Conservation (phyloP, 1,140 invertebrate species). For the Sitophilus oryzae region DNA sequence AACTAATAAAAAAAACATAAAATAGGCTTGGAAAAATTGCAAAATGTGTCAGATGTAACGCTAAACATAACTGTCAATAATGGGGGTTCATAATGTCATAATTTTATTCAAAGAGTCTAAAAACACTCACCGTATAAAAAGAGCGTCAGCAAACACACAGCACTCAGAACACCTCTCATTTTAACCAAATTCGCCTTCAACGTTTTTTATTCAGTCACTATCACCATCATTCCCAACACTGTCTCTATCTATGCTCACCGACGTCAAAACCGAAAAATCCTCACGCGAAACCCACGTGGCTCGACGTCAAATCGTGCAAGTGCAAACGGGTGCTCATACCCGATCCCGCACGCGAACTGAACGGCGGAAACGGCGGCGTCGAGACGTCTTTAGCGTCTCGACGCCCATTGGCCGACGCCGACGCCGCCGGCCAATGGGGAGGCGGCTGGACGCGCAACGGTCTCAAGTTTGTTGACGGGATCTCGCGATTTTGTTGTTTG, state of each 20-base stretch:
- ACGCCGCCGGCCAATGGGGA: constrained; percentile 17
- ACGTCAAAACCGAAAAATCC: not conserved
- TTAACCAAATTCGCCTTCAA: too few relatives aligned
- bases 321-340: not conserved
- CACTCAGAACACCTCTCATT: constrained; percentile 17
- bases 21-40: too few relatives aligned
- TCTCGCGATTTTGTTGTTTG: too few relatives aligned
- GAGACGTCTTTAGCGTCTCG: constrained; percentile 10
- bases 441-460: constrained; percentile 20
- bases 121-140: constrained; percentile 21
- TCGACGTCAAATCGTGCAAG: not conserved
- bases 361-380: constrained; percentile 17
- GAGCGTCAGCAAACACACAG: constrained; percentile 18
- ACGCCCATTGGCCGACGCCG: constrained; percentile 15
- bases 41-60: too few relatives aligned
- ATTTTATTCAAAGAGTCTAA: not conserved
- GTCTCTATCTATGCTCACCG: too few relatives aligned
- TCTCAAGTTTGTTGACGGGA: constrained; percentile 15
- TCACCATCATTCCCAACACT: constrained; percentile 3
- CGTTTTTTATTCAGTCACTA: too few relatives aligned
- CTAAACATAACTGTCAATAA: too few relatives aligned
- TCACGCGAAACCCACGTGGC: constrained; percentile 17
- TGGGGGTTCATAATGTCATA: too few relatives aligned
- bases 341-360: constrained; percentile 23
- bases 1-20: too few relatives aligned